Base-by-base conservation (phyloP, 2,888 invertebrate genomes). In the Smittia sp. region DNA sequence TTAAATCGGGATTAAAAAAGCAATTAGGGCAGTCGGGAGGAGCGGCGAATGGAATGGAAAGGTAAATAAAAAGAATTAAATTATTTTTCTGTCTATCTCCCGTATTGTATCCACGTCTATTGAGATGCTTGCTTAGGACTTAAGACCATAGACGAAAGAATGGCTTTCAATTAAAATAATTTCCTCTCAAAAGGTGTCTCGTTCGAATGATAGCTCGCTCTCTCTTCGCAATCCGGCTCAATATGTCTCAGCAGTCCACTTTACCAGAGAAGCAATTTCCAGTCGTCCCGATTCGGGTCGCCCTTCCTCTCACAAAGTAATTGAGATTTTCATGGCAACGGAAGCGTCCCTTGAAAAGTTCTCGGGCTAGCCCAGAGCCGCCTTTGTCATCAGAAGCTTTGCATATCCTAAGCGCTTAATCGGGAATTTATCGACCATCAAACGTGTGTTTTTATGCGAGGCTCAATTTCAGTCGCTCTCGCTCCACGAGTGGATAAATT, bases 371-470 rank as follows among this genome's bases (percentile, higher is more conserved):
- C 46, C 15, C 46, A 2, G 15, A 46, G 38, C 46, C 6, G 46
- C 15, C 46, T n/a, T n/a, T 46, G 46, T 46, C 46, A n/a, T 46
- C 46, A 46, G n/a, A 46, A 46, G 15, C 46, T 46, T 46, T 46
- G 46, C n/a, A 46, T 46, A n/a, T 7, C 7, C 11, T 13, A 63
- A 63, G 11, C 7, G 11, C 4, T 20, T 62, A 22, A 6, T 22
- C 27, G 38, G n/a, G 66, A 38, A 66, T 66, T 66, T 66, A 66
- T 66, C 18, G 20, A 18, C 66, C 66, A 66, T 66, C 18, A 66
- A 38, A 20, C 18, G 38, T 18, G 4, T 20, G 38, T 66, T 66
- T 38, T 38, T 66, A 38, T 38, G 38, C 20, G 65, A 27, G 18
- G 38, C 54, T 54, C 54, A 41, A 13, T 41, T n/a, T n/a, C n/a